Conservation (phyloP, 2,888 invertebrate species). For the Heliconius cydno region DNA sequence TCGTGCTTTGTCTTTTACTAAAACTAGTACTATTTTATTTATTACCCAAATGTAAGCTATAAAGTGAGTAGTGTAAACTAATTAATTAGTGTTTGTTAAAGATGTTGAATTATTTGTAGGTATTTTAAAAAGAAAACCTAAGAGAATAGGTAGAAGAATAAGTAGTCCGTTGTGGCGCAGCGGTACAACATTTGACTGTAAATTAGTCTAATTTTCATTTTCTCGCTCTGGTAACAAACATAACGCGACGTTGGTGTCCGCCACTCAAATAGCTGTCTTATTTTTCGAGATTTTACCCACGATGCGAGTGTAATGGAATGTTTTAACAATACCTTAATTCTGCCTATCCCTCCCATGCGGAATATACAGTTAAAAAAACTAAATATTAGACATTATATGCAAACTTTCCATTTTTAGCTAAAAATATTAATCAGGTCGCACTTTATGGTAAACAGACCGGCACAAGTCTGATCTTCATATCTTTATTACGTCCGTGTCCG, state of each 20-base stretch:
- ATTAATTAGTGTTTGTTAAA: too few relatives aligned
- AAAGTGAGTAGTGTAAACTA: too few relatives aligned
- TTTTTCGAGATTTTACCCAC: too few relatives aligned
- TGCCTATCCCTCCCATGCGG: too few relatives aligned
- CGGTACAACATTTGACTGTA: neutral
- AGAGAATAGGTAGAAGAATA: too few relatives aligned
- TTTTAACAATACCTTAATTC: neutral
- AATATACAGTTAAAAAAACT: neutral
- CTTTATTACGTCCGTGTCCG: slow-evolving; percentile 1
- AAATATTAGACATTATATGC: neutral
- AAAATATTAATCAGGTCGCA: neutral
- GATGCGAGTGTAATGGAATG: neutral
- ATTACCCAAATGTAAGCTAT: too few relatives aligned
- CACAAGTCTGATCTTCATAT: slow-evolving; percentile 7
- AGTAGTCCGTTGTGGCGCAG: neutral
- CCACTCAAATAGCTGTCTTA: neutral
- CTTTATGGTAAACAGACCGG: slow-evolving; percentile 13
- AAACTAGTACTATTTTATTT: too few relatives aligned
- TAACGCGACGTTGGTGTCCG: neutral
- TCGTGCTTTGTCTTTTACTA: too few relatives aligned
- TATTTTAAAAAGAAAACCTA: too few relatives aligned
- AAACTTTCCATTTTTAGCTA: slow-evolving; percentile 18
- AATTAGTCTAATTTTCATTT: neutral
- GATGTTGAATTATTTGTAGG: too few relatives aligned
- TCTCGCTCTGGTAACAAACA: neutral